Evolutionary conservation across 2,888 invertebrate genomes (phyloP).

Genomic region (Drosophila merina): DNA sequence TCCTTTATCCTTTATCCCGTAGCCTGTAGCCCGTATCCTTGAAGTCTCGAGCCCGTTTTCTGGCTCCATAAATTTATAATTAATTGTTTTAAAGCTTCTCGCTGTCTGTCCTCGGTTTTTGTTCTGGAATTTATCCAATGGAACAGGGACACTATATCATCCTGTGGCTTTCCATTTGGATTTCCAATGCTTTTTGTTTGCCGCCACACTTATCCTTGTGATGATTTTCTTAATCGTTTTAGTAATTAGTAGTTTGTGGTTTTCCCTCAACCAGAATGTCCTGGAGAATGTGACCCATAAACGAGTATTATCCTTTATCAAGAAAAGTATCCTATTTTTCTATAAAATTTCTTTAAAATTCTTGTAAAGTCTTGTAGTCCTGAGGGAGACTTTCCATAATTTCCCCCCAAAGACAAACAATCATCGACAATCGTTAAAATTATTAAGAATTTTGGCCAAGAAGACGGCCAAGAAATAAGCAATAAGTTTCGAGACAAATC

Average conservation of each 20-base stretch:
- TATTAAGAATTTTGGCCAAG: constrained; percentile 24
- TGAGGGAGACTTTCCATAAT: not conserved
- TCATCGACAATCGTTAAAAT: constrained; percentile 31
- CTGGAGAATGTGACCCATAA: not conserved
- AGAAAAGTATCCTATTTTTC: not conserved
- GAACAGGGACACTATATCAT: constrained; percentile 50
- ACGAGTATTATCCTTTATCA: not conserved
- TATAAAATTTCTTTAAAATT: not conserved
- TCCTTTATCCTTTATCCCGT: not conserved
- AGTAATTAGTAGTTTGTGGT: constrained; percentile 39
- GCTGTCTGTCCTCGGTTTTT: constrained; percentile 34
- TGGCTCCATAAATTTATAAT: constrained; percentile 63
- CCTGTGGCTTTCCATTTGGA: constrained; percentile 62
- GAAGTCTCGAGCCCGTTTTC: constrained; percentile 1
- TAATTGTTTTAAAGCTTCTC: constrained; percentile 73
- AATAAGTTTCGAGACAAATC: constrained; percentile 36
- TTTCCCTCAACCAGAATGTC: not conserved
- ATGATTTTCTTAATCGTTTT: constrained; percentile 39
- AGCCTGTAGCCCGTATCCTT: not conserved
- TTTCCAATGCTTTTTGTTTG: constrained; percentile 26
- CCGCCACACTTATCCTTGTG: constrained; percentile 13
- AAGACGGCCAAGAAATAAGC: constrained; percentile 19
- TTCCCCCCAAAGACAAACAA: constrained; percentile 4
- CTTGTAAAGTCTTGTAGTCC: not conserved
- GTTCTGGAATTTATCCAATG: constrained; percentile 27